These are phyloP conservation scores for Caerostris extrusa DNA, from an alignment of 1,140 invertebrate species.

Conservation along the genomic window DNA sequence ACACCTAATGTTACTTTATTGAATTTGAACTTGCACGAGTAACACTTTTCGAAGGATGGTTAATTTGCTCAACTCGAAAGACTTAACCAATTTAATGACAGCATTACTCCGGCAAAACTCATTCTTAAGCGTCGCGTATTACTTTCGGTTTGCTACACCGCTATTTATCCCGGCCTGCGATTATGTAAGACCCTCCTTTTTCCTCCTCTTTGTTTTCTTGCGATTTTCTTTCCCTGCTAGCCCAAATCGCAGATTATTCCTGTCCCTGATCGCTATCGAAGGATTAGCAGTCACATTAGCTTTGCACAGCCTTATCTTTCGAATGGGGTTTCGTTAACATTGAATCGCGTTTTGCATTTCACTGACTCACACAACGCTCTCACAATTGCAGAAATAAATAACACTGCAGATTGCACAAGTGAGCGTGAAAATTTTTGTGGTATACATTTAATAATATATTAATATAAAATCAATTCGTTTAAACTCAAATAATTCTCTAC, in stretches of 20 bases:
- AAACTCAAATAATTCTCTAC: no score
- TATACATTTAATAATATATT: no score
- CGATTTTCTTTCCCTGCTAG: not conserved
- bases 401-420: no score
- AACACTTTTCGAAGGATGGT: no score
- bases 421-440: no score
- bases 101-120: no score
- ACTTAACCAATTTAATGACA: no score
- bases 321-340: not conserved
- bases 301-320: not conserved
- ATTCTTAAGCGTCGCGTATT: not conserved
- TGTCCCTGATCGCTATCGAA: not conserved
- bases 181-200: not conserved
- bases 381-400: no score
- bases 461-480: no score
- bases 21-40: not conserved
- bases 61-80: no score
- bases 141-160: not conserved
- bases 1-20: not conserved
- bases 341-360: not conserved
- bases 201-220: not conserved
- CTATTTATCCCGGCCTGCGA: not conserved
- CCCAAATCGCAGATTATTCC: not conserved
- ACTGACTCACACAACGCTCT: no score
- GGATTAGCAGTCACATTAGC: conserved; percentile 16